Evolutionary conservation across 2,113 vertebrate species (phyloP).

Genomic region (Sterrhoptilus dennistouni): DNA sequence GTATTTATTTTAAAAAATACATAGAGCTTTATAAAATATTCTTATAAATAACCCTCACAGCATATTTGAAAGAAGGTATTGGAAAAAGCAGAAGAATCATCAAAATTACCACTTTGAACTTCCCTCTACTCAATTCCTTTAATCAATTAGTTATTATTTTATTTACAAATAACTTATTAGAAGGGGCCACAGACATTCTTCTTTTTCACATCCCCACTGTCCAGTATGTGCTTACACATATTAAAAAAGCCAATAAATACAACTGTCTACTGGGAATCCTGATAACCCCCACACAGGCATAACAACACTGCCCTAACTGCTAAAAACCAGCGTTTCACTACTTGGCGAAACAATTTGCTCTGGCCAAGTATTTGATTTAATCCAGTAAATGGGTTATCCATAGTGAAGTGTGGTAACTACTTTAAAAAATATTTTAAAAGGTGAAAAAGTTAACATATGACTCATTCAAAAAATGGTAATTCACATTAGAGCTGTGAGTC

Average conservation of each 20-base stretch:
- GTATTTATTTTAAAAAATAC: neutral
- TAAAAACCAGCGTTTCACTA: neutral
- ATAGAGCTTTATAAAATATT: neutral
- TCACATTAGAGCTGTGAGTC: slow-evolving; percentile 28
- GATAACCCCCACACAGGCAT: neutral
- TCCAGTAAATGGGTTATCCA: neutral
- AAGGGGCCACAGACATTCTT: neutral
- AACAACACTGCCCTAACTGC: neutral
- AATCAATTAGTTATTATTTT: neutral
- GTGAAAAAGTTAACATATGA: slow-evolving; percentile 9
- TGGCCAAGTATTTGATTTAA: neutral
- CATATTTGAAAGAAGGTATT: neutral
- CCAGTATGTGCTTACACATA: neutral
- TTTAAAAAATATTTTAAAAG: neutral
- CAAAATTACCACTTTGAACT: neutral
- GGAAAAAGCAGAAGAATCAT: neutral
- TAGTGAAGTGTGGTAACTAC: neutral
- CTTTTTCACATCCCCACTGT: neutral
- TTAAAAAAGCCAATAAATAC: neutral
- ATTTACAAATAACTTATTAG: neutral
- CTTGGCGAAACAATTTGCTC: neutral
- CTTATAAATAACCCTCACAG: neutral
- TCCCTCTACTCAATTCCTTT: neutral
- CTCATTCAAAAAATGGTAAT: slow-evolving; percentile 18
- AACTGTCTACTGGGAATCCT: neutral